Percentiles rank a stretch among this genome's conserved stretches.
These are phyloP conservation scores for Crotalus tigris DNA, from an alignment of 2,113 vertebrate genomes.

Conservation along the genomic window DNA sequence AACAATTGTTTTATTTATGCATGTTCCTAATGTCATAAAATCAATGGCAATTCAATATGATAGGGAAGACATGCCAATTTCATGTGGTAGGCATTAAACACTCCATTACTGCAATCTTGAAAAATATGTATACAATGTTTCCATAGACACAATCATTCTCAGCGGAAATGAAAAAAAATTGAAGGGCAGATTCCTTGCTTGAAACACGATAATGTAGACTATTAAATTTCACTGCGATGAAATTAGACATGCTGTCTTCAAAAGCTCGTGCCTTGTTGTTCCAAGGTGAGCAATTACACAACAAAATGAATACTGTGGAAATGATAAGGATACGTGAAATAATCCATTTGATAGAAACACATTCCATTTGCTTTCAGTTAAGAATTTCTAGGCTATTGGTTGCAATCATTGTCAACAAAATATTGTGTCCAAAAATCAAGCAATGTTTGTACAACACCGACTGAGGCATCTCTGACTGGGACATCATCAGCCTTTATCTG, in stretches of 20 bases:
- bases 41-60: not conserved
- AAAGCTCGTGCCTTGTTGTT: not conserved
- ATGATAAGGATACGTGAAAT: not conserved
- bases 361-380: not conserved
- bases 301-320: not conserved
- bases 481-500: conserved; percentile 10
- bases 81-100: not conserved
- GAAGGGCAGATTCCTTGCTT: not conserved
- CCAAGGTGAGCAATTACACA: not conserved
- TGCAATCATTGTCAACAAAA: not conserved
- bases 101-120: not conserved
- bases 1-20: not conserved
- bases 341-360: not conserved
- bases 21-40: not conserved
- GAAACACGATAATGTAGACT: not conserved
- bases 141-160: too few relatives aligned
- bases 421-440: not conserved
- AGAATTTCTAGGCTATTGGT: not conserved
- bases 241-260: not conserved
- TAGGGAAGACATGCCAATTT: not conserved
- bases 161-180: not conserved
- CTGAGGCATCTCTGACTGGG: conserved; percentile 6
- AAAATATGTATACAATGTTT: not conserved
- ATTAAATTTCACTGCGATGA: not conserved
- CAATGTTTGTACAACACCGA: not conserved